Evolutionary conservation across 2,113 vertebrate species (phyloP).

Genomic region (Cnemophilus loriae): DNA sequence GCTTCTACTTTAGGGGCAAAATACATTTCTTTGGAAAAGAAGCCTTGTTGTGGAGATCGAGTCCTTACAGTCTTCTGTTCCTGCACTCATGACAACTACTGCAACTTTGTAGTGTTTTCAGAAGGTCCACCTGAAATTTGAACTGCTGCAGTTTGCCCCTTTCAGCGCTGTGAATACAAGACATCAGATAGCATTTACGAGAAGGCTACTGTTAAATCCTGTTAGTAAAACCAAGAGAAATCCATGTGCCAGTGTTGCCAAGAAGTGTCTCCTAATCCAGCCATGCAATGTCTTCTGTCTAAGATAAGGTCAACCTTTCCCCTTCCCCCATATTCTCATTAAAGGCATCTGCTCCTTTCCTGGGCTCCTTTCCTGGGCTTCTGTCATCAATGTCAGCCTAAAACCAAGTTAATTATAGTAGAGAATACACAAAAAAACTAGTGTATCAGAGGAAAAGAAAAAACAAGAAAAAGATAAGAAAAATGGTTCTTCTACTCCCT

Average conservation of each 20-base stretch:
- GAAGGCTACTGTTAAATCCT: not conserved
- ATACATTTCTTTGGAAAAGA: not conserved
- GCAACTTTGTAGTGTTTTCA: not conserved
- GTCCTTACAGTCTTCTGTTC: not conserved
- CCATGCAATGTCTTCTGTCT: not conserved
- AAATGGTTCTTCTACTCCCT: not conserved
- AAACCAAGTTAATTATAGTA: not conserved
- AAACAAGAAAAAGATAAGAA: not conserved
- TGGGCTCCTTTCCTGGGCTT: not conserved
- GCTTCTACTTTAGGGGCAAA: not conserved
- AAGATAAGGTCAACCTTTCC: not conserved
- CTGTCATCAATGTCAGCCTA: not conserved
- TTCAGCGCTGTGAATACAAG: not conserved
- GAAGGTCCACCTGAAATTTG: not conserved
- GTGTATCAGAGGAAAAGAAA: not conserved
- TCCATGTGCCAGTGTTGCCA: not conserved
- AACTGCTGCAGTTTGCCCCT: not conserved
- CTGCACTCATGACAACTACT: not conserved
- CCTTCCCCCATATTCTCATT: not conserved
- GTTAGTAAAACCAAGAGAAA: not conserved
- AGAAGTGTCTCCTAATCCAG: not conserved
- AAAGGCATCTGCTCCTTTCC: not conserved
- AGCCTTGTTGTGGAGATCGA: not conserved
- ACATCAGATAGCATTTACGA: not conserved
- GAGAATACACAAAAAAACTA: not conserved